These are phyloP conservation scores for Notodonta ziczac DNA, from an alignment of 2,888 invertebrate species.

Conservation along the genomic window DNA sequence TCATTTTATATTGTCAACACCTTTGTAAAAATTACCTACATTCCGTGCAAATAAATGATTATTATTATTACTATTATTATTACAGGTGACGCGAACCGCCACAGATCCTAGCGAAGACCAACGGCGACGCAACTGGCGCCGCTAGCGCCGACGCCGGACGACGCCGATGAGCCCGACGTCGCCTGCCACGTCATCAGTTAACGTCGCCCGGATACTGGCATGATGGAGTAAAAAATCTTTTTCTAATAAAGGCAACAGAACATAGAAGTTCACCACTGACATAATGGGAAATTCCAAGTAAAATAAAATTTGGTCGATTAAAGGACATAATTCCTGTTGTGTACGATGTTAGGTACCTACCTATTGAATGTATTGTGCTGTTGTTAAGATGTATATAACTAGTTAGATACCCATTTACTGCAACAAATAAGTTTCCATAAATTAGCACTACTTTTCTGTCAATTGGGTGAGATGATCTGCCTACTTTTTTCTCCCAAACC, in stretches of 20 bases:
- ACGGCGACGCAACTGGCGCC: slow-evolving; percentile 65
- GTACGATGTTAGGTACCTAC: too few species aligned
- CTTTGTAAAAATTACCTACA: too few species aligned
- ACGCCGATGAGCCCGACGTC: slow-evolving; percentile 42
- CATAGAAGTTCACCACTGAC: too few species aligned
- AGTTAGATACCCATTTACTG: too few species aligned
- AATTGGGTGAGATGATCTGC: too few species aligned
- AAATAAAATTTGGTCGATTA: background rate
- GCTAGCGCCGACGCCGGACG: slow-evolving; percentile 50
- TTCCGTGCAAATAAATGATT: too few species aligned
- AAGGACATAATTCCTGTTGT: background rate
- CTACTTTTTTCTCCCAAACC: too few species aligned
- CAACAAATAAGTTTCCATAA: too few species aligned
- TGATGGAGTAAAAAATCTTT: background rate
- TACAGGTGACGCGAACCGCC: slow-evolving; percentile 58
- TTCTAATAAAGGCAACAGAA: background rate
- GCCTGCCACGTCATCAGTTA: slow-evolving; percentile 57
- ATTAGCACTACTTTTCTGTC: too few species aligned
- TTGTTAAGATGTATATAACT: background rate
- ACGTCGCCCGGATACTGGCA: slow-evolving; percentile 26
- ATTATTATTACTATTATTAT: too few species aligned
- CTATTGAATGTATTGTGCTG: background rate
- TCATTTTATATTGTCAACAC: too few species aligned
- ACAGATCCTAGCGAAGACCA: slow-evolving; percentile 74
- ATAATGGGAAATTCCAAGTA: background rate